These are phyloP conservation scores for Luehdorfia chinensis DNA, from an alignment of 1,140 invertebrate genomes.

Conservation along the genomic window DNA sequence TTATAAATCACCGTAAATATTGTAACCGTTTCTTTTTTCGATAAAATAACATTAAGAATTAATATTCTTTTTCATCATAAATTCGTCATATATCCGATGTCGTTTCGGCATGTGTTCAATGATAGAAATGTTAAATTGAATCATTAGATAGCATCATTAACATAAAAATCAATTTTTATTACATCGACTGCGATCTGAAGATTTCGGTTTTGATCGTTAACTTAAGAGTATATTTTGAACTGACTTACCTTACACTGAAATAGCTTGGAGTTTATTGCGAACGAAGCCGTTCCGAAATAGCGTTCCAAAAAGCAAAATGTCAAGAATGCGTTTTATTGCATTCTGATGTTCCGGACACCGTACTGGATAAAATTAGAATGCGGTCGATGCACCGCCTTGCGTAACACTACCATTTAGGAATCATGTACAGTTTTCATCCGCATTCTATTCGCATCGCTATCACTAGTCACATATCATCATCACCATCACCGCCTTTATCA, in stretches of 20 bases:
- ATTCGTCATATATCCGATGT: no score
- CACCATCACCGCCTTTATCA: slow-evolving; percentile 17
- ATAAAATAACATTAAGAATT: no score
- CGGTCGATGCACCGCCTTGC: slow-evolving; percentile 58
- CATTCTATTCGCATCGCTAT: slow-evolving; percentile 8
- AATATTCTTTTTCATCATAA: no score
- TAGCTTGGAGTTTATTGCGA: slow-evolving; percentile 12
- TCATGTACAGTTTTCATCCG: slow-evolving; percentile 9
- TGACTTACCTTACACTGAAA: slow-evolving; percentile 3
- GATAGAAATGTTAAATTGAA: no score
- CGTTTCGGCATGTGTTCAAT: no score
- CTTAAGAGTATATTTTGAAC: no score
- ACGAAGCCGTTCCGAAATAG: slow-evolving; percentile 17
- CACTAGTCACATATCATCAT: slow-evolving; percentile 1
- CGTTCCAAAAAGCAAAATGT: slow-evolving; percentile 33
- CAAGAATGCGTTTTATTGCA: slow-evolving; percentile 62
- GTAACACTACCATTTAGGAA: slow-evolving; percentile 32
- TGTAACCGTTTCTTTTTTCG: no score
- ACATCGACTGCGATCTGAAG: no score
- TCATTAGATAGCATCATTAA: no score
- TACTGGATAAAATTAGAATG: slow-evolving; percentile 50
- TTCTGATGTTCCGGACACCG: slow-evolving; percentile 48
- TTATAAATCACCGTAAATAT: no score
- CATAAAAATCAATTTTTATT: no score
- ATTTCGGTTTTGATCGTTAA: no score